Evolutionary conservation across 2,113 vertebrate genomes (phyloP).

Genomic region (Rhadina sibilatrix): DNA sequence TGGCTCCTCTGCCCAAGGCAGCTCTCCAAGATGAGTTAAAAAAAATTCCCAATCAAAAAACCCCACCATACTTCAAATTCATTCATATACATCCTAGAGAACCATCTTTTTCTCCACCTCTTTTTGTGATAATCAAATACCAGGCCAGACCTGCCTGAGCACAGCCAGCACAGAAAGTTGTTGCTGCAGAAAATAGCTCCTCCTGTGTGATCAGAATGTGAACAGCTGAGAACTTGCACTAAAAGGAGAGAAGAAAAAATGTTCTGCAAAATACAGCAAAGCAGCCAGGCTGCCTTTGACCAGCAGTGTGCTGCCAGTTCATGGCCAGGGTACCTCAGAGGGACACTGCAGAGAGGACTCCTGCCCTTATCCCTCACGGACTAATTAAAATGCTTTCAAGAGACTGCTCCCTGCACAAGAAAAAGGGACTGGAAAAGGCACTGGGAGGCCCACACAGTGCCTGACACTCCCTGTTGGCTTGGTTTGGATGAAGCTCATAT

Average conservation of each 20-base stretch:
- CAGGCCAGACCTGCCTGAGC: neutral
- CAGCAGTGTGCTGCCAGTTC: neutral
- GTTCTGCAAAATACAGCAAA: neutral
- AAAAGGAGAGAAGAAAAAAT: neutral
- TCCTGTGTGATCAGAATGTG: neutral
- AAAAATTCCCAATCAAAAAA: neutral
- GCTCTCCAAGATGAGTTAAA: neutral
- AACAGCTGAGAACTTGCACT: neutral
- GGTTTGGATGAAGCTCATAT: neutral
- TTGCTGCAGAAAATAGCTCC: neutral
- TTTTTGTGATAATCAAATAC: neutral
- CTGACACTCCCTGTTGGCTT: neutral
- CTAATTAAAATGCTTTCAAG: accelerated
- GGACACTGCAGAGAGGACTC: neutral
- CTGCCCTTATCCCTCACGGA: neutral
- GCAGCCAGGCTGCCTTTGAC: neutral
- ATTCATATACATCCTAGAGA: neutral
- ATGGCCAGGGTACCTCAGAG: neutral
- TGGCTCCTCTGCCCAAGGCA: neutral
- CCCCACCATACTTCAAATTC: neutral
- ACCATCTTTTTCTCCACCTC: neutral
- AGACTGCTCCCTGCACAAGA: neutral
- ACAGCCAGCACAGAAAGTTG: neutral
- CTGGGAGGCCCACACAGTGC: neutral
- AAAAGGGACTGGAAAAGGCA: neutral